These are phyloP conservation scores for Myrmecobius fasciatus DNA, from an alignment of 2,113 vertebrate species.

Conservation along the genomic window DNA sequence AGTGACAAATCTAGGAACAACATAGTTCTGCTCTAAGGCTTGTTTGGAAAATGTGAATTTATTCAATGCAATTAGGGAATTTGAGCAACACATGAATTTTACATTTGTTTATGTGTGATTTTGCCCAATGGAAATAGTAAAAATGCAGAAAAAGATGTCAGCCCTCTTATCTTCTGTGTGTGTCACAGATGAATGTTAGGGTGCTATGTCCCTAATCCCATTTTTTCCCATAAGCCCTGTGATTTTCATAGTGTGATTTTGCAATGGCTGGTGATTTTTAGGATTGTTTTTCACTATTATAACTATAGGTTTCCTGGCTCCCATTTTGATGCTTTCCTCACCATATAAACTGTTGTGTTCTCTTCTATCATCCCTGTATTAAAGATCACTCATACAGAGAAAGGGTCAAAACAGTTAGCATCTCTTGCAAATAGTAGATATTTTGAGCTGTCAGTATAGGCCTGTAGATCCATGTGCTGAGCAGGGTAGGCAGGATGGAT, in stretches of 20 bases:
- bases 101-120: background rate
- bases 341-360: background rate
- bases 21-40: background rate
- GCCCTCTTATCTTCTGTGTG: background rate
- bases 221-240: background rate
- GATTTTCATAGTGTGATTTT: background rate
- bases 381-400: background rate
- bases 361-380: background rate
- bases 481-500: accelerated
- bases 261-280: background rate
- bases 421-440: background rate
- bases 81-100: background rate
- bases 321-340: background rate
- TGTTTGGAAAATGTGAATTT: background rate
- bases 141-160: background rate
- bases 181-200: background rate
- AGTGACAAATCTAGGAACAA: background rate
- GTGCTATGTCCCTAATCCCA: background rate
- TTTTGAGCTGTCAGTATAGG: background rate
- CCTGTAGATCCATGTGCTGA: background rate
- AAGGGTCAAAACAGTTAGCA: background rate
- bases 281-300: background rate
- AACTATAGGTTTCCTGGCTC: background rate
- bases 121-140: background rate
- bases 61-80: background rate